Percentiles rank a stretch among this genome's conserved stretches.
These are phyloP conservation scores for Zootoca vivipara DNA, from an alignment of 2,113 vertebrate genomes.

Conservation along the genomic window DNA sequence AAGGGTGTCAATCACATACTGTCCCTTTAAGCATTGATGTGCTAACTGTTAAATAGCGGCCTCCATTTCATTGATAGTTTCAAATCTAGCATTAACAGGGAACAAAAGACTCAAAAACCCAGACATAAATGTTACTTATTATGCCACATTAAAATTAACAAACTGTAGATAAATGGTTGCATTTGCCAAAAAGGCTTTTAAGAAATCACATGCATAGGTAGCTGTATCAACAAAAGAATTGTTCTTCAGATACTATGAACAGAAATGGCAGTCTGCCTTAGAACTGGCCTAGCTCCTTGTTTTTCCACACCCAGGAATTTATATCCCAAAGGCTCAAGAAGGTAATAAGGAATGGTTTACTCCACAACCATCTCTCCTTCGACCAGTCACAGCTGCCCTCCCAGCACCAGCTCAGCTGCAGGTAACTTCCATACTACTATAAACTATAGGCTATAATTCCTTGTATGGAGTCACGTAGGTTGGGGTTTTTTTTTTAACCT, in stretches of 20 bases:
- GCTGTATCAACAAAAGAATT: neutral
- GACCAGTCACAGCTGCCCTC: neutral
- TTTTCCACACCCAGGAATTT: neutral
- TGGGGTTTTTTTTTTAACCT: neutral
- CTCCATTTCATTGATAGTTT: slow-evolving; percentile 26
- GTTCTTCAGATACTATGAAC: neutral
- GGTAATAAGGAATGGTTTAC: neutral
- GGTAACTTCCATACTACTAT: too few relatives aligned
- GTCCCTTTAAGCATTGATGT: slow-evolving; percentile 18
- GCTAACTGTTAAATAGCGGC: slow-evolving; percentile 26
- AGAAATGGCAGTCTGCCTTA: neutral
- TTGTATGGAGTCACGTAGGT: neutral
- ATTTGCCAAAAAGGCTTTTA: neutral
- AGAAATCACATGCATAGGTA: neutral
- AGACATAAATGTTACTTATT: slow-evolving; percentile 30
- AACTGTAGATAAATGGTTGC: slow-evolving; percentile 11
- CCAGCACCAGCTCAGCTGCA: too few relatives aligned
- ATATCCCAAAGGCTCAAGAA: neutral
- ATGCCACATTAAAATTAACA: slow-evolving; percentile 33
- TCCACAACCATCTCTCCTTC: neutral
- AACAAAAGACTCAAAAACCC: slow-evolving; percentile 36
- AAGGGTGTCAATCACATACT: slow-evolving; percentile 2
- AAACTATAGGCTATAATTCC: neutral
- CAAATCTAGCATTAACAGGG: slow-evolving; percentile 47
- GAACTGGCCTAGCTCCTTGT: neutral